Percentiles rank a stretch among this genome's conserved stretches.
phyloP scores from a whole-genome alignment of 2,113 vertebrate species.

The Trogon melanurus region DNA sequence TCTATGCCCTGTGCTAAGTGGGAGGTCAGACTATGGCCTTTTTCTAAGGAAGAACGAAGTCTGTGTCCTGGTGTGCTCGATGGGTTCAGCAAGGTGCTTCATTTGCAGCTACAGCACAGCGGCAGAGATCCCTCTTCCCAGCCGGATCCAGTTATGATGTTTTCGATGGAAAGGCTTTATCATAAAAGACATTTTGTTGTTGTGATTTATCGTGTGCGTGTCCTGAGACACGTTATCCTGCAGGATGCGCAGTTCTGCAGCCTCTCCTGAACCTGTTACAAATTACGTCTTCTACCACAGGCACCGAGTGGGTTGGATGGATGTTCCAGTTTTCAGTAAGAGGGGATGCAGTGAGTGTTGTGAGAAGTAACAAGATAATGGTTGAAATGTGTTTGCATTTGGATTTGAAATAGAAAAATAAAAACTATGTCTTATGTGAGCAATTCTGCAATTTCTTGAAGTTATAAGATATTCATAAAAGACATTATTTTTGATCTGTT shows the following conservation, averaged over 20 bases:
- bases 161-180: neutral
- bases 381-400: neutral
- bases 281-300: neutral
- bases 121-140: neutral
- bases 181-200: neutral
- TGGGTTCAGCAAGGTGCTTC: neutral
- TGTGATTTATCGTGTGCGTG: neutral
- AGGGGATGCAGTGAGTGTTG: neutral
- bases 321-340: neutral
- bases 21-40: neutral
- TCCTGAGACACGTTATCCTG: neutral
- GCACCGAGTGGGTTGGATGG: neutral
- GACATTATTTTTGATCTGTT: neutral
- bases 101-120: neutral
- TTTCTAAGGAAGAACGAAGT: neutral
- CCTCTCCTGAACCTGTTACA: neutral
- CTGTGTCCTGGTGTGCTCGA: neutral
- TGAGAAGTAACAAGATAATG: neutral
- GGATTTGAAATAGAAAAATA: neutral
- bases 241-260: neutral
- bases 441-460: neutral
- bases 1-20: neutral
- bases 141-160: neutral
- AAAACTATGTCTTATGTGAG: neutral
- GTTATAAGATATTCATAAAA: neutral